These are phyloP conservation scores for Creontiades dilutus DNA, from an alignment of 2,888 invertebrate genomes.

Conservation along the genomic window DNA sequence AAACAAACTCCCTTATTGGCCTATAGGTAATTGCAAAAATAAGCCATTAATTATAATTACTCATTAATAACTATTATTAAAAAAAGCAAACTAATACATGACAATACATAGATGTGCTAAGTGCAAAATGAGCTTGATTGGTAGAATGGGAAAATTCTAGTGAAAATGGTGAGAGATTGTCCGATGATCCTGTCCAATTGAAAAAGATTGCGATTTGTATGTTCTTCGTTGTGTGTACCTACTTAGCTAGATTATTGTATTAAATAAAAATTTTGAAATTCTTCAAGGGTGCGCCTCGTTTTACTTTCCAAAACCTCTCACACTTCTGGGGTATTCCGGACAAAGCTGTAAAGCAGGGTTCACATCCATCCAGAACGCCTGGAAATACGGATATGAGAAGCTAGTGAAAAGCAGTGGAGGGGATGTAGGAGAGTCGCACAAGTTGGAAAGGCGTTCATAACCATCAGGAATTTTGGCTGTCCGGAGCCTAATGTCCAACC, in stretches of 20 bases:
- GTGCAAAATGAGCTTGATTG: conserved; percentile 74
- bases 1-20: conserved; percentile 37
- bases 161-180: conserved; percentile 70
- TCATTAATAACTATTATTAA: conserved; percentile 41
- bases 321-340: no score
- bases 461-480: no score
- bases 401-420: no score
- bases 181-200: conserved; percentile 74
- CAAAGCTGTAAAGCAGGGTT: no score
- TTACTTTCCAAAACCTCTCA: not conserved
- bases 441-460: no score
- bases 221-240: conserved; percentile 74
- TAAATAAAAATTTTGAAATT: conserved; percentile 67
- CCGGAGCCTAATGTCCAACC: no score
- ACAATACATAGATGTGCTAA: conserved; percentile 75
- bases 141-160: conserved; percentile 58
- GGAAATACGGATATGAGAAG: no score
- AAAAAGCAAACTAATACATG: conserved; percentile 71
- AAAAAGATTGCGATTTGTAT: conserved; percentile 73
- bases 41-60: conserved; percentile 46
- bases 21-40: conserved; percentile 24
- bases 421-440: no score
- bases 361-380: no score
- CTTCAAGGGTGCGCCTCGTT: not conserved
- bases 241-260: conserved; percentile 72